Evolutionary conservation across 2,797 vertebrate genomes (phyloP).

Genomic region (Nyctalus aviator): DNA sequence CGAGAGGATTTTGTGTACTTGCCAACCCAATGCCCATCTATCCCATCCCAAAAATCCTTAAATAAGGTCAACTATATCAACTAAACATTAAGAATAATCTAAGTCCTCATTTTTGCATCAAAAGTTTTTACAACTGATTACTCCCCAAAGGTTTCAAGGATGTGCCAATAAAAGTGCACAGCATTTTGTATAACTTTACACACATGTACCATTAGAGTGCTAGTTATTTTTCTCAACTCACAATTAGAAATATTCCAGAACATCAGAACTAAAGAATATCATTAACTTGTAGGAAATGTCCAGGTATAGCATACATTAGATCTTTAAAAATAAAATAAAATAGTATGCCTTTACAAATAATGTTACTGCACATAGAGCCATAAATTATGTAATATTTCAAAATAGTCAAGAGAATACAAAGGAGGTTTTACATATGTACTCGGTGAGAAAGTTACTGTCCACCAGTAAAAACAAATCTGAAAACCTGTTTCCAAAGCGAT

Average conservation of each 20-base stretch:
- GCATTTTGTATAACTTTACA: slow-evolving; percentile 72
- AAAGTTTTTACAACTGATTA: slow-evolving; percentile 71
- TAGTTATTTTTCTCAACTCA: slow-evolving; percentile 47
- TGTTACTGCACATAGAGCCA: slow-evolving; percentile 8
- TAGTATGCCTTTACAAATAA: slow-evolving; percentile 51
- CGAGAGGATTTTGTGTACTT: slow-evolving; percentile 74
- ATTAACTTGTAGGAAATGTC: slow-evolving; percentile 55
- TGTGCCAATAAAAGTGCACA: slow-evolving; percentile 62
- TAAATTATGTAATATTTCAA: slow-evolving; percentile 57
- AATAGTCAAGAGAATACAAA: slow-evolving; percentile 68
- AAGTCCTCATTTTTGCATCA: slow-evolving; percentile 72
- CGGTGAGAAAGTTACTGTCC: slow-evolving; percentile 56
- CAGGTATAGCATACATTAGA: slow-evolving; percentile 15
- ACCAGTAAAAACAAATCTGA: slow-evolving; percentile 72
- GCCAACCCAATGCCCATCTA: slow-evolving; percentile 72
- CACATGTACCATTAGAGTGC: slow-evolving; percentile 54
- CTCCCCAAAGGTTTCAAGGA: slow-evolving; percentile 73
- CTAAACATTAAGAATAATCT: slow-evolving; percentile 78
- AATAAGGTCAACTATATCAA: slow-evolving; percentile 71
- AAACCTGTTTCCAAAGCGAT: slow-evolving; percentile 67
- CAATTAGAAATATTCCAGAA: slow-evolving; percentile 65
- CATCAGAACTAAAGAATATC: slow-evolving; percentile 62
- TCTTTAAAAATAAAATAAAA: rapidly evolving
- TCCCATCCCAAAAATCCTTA: slow-evolving; percentile 75
- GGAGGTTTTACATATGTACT: slow-evolving; percentile 44